Percentiles rank a stretch among this genome's conserved stretches.
phyloP scores from a whole-genome alignment of 2,888 invertebrate species.

The Noctua janthina region DNA sequence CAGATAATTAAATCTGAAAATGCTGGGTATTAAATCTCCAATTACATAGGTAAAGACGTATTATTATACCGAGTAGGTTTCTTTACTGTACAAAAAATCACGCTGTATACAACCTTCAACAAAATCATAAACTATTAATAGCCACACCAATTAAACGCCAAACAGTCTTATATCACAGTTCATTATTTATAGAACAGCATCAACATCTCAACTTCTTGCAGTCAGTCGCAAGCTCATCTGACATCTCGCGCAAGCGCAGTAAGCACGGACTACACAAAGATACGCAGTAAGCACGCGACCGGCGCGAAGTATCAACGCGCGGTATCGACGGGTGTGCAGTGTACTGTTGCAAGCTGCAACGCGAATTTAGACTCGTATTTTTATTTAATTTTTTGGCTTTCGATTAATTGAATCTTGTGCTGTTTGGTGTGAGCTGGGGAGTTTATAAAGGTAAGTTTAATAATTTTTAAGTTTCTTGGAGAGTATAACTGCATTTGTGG shows the following conservation, averaged over 20 bases:
- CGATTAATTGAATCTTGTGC: constrained; percentile 17
- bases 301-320: constrained; percentile 59
- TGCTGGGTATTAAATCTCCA: too few species aligned
- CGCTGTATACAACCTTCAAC: background rate
- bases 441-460: constrained; percentile 45
- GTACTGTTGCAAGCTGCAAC: constrained; percentile 34
- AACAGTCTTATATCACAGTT: constrained; percentile 25
- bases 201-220: constrained; percentile 20
- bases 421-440: constrained; percentile 30
- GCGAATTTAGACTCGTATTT: constrained; percentile 34
- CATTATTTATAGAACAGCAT: constrained; percentile 28
- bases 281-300: constrained; percentile 58
- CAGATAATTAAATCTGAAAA: too few species aligned
- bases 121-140: constrained; percentile 11
- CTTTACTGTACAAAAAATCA: background rate
- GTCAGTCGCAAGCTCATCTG: constrained; percentile 44
- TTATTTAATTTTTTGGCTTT: constrained; percentile 9
- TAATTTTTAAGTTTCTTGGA: background rate
- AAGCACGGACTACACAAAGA: constrained; percentile 23
- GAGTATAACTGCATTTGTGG: background rate
- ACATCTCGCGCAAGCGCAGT: constrained; percentile 56
- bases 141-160: constrained; percentile 14
- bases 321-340: constrained; percentile 43
- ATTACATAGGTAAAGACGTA: too few species aligned
- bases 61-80: background rate